Evolutionary conservation across 2,888 invertebrate genomes (phyloP).

Genomic region (Tholera decimalis): DNA sequence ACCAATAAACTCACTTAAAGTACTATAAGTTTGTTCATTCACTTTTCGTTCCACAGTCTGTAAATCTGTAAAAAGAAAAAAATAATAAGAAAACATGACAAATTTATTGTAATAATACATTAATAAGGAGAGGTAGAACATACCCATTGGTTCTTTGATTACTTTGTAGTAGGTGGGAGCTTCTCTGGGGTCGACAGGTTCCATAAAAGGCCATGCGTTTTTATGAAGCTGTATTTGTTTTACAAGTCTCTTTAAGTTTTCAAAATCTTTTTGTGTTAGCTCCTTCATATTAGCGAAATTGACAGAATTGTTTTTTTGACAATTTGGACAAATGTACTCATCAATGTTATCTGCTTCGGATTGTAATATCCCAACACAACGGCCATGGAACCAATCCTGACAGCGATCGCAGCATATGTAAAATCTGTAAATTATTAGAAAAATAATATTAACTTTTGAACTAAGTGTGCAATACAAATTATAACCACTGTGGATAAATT

Average conservation of each 20-base stretch:
- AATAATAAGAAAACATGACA: conserved; percentile 17
- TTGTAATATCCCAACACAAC: conserved; percentile 98
- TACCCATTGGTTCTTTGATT: conserved; percentile 99
- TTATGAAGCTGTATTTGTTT: conserved; percentile 98
- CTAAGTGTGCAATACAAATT: not conserved
- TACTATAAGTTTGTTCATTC: conserved; percentile 95
- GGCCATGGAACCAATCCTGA: conserved; percentile 99
- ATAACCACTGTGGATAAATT: not conserved
- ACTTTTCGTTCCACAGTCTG: conserved; percentile 97
- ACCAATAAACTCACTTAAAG: conserved; percentile 98
- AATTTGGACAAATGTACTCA: conserved; percentile 99
- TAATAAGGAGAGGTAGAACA: conserved; percentile 72
- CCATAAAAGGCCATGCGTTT: conserved; percentile 99
- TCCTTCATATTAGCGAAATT: conserved; percentile 98
- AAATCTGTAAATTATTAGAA: conserved; percentile 93
- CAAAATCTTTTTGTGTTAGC: conserved; percentile 95
- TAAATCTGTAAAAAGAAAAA: conserved; percentile 93
- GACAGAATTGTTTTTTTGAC: conserved; percentile 97
- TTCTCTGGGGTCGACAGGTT: conserved; percentile 98
- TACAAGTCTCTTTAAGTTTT: conserved; percentile 95
- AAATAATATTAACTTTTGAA: not conserved
- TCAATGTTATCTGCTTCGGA: conserved; percentile 98
- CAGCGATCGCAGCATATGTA: conserved; percentile 99
- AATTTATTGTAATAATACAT: not conserved
- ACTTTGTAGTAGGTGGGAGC: conserved; percentile 99